These are phyloP conservation scores for Caenorhabditis remanei DNA, from an alignment of 1,140 invertebrate species.

Conservation along the genomic window DNA sequence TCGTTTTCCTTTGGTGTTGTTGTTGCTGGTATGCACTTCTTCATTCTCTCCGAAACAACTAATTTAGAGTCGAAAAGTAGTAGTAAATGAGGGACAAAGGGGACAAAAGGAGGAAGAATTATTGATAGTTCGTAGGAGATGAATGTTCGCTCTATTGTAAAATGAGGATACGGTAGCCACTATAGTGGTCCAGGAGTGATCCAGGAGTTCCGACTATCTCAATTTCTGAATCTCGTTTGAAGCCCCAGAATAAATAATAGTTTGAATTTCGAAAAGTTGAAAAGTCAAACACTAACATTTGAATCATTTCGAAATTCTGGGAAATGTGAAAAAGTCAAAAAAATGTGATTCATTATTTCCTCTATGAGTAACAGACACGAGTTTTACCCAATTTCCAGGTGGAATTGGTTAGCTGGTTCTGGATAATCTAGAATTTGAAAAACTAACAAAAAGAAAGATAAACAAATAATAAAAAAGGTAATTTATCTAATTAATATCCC, in stretches of 20 bases:
- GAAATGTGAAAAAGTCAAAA: not conserved
- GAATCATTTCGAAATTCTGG: not conserved
- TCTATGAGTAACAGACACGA: too few species aligned
- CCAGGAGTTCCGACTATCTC: not conserved
- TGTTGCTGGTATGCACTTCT: constrained; percentile 46
- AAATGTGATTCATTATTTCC: not conserved
- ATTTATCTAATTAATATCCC: too few species aligned
- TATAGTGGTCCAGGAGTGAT: not conserved
- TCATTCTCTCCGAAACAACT: constrained; percentile 44
- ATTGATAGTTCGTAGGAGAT: too few species aligned
- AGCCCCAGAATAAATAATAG: too few species aligned
- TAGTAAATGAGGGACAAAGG: constrained; percentile 20
- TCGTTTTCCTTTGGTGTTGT: constrained; percentile 13
- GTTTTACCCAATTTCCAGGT: too few species aligned
- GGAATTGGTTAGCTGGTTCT: too few species aligned
- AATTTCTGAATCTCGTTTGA: too few species aligned
- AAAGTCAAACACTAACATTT: constrained; percentile 9
- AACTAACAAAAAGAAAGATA: too few species aligned
- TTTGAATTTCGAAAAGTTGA: not conserved
- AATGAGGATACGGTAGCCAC: not conserved
- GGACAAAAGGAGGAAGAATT: not conserved
- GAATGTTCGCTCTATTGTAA: too few species aligned
- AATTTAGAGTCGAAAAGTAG: constrained; percentile 35
- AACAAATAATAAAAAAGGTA: too few species aligned
- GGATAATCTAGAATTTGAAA: too few species aligned